phyloP scores from a whole-genome alignment of 2,888 invertebrate species.

The Euplexia lucipara region DNA sequence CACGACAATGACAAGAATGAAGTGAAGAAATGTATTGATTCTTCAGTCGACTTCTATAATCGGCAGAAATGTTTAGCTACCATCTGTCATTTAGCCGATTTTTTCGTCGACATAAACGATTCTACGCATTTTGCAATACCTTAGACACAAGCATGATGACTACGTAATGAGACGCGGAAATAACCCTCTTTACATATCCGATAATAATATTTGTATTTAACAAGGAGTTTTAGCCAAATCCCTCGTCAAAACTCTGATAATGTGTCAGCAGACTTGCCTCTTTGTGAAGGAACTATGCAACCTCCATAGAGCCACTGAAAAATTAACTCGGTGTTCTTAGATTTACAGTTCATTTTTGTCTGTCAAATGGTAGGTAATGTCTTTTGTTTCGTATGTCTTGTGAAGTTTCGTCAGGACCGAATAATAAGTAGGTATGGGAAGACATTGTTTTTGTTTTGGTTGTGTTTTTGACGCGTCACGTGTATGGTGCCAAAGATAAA shows the following conservation, averaged over 20 bases:
- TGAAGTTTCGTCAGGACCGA: slow-evolving; percentile 32
- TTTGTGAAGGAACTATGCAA: slow-evolving; percentile 21
- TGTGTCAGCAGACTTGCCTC: slow-evolving; percentile 59
- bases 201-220: slow-evolving; percentile 52
- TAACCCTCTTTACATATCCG: slow-evolving; percentile 12
- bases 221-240: slow-evolving; percentile 41
- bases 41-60: too few relatives aligned
- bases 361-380: background rate
- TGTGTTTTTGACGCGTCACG: slow-evolving; percentile 1
- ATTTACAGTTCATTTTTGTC: slow-evolving; percentile 10
- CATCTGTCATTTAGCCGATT: too few relatives aligned
- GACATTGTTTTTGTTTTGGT: background rate
- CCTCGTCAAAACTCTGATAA: slow-evolving; percentile 70
- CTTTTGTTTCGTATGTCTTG: slow-evolving; percentile 21
- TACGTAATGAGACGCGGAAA: slow-evolving; percentile 6
- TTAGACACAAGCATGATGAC: background rate
- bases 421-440: slow-evolving; percentile 29
- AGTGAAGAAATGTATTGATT: too few relatives aligned
- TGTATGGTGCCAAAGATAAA: background rate
- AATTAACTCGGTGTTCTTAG: background rate
- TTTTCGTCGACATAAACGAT: too few relatives aligned
- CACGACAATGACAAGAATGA: too few relatives aligned
- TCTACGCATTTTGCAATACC: too few relatives aligned
- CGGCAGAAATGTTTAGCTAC: too few relatives aligned
- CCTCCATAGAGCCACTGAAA: background rate